Base-by-base conservation (phyloP, 2,888 invertebrate species). In the Onchidella celtica region DNA sequence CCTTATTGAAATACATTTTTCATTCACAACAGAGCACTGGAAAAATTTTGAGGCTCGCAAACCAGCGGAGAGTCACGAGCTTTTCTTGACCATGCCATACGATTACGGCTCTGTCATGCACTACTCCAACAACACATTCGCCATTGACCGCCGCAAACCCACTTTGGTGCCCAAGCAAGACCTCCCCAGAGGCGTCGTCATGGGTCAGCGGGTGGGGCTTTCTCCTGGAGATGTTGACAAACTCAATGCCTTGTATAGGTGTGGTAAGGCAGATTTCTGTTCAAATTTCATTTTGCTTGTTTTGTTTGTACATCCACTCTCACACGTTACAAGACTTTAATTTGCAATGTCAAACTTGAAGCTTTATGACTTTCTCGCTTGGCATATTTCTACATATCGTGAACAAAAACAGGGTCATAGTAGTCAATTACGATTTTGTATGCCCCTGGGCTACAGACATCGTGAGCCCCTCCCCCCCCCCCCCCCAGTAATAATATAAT, bases 21-120 rank as follows among this genome's bases (percentile, higher is more conserved):
- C n/a, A n/a, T n/a, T n/a, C n/a, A n/a, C n/a, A 29, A 32, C 88
- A 94, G 94, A 94, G 65, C 93, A 93, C 87, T 90, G 93, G 88
- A 88, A 93, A 57, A 94, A 95, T 87, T 95, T 95, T 87, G 92
- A 93, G 73, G 94, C 94, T 86, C 94, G 94, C 76, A 91, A 92
- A 3, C 69, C 27, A 14, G 77, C 81, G 3, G 85, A 88, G 24
- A 92, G 70, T n/a, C 70, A 81, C 21, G 70, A 81, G 27, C 21
- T 76, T 2, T 70, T 81, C 27, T 92, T 94, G 36, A 92, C 92
- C 72, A 96, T 95, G 91, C 95, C 95, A 80, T 97, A 97, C 88
- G 96, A 96, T 91, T 96, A 95, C 90, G 95, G 95, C 85, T 96
- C 96, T 17, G 95, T 96, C 47, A 96, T 97, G 96, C 97, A 97